A percentile compares a stretch with the other conserved stretches of the same genome.
Evolutionary conservation across 2,797 vertebrate genomes (phyloP).

Genomic region (Sphenodon punctatus): DNA sequence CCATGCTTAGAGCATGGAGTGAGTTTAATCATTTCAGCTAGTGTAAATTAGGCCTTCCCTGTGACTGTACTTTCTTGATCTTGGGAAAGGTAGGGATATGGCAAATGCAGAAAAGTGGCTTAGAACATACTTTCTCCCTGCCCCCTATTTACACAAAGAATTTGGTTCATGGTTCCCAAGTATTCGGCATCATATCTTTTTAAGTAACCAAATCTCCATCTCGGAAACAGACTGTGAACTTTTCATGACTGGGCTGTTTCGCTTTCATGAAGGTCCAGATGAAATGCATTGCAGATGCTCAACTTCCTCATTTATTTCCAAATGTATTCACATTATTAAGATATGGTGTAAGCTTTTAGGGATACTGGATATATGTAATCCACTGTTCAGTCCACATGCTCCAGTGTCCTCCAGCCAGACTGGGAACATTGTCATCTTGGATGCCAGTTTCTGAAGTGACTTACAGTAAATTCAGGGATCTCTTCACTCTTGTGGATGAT

Average conservation of each 20-base stretch:
- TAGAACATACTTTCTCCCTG: neutral
- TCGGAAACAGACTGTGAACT: neutral
- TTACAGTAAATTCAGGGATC: constrained; percentile 13
- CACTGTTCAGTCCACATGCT: neutral
- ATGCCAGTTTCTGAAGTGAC: neutral
- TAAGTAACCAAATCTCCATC: neutral
- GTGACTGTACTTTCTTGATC: neutral
- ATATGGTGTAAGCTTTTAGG: neutral
- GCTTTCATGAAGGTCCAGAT: constrained; percentile 1
- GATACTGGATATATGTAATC: neutral
- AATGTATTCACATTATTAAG: neutral
- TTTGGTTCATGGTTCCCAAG: neutral
- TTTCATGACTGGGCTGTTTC: neutral
- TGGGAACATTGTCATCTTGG: neutral
- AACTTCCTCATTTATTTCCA: neutral
- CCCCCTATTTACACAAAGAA: neutral
- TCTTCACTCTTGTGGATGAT: neutral
- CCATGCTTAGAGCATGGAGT: too few species aligned
- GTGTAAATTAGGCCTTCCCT: neutral
- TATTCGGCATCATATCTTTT: neutral
- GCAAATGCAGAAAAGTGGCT: neutral
- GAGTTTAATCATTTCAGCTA: neutral
- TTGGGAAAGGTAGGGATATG: neutral
- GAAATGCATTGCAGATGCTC: neutral
- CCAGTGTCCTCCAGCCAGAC: neutral